phyloP scores from a whole-genome alignment of 23 tunicate species.

The Trididemnum clinides region DNA sequence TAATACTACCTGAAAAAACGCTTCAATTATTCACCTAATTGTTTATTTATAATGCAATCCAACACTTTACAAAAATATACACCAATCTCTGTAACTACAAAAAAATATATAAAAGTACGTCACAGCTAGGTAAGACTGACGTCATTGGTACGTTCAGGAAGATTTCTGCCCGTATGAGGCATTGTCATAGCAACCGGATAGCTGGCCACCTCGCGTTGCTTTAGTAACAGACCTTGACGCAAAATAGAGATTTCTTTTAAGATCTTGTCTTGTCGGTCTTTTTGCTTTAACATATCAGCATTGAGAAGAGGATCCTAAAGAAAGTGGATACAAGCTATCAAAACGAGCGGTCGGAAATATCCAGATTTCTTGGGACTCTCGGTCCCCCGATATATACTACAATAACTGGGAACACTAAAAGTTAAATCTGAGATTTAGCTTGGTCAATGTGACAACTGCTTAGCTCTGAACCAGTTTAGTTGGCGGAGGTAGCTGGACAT shows the following conservation, averaged over 20 bases:
- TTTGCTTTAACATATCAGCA: slow-evolving; percentile 55
- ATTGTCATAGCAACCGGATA: slow-evolving; percentile 71
- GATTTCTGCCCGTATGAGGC: slow-evolving; percentile 38
- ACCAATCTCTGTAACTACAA: neutral
- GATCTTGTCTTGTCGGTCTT: slow-evolving; percentile 80
- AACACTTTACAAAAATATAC: slow-evolving; percentile 6
- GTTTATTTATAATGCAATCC: neutral
- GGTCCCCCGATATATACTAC: too few relatives aligned
- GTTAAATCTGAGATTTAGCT: too few relatives aligned
- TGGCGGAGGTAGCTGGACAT: too few relatives aligned
- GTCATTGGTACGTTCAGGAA: slow-evolving; percentile 79
- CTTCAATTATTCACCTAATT: too few relatives aligned
- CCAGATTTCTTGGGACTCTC: too few relatives aligned
- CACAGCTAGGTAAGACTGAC: slow-evolving; percentile 8
- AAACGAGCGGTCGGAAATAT: too few relatives aligned
- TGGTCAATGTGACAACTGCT: too few relatives aligned
- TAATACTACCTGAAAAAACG: too few relatives aligned
- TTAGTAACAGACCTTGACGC: slow-evolving; percentile 89
- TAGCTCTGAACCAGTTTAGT: too few relatives aligned
- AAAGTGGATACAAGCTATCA: neutral
- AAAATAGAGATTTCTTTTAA: slow-evolving; percentile 81
- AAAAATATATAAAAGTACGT: neutral
- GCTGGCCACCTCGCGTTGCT: slow-evolving; percentile 95
- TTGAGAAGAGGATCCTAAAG: slow-evolving; percentile 59
- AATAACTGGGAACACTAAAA: too few relatives aligned